Base-by-base conservation (phyloP, 2,888 invertebrate genomes). In the Periphyllus acericola region DNA sequence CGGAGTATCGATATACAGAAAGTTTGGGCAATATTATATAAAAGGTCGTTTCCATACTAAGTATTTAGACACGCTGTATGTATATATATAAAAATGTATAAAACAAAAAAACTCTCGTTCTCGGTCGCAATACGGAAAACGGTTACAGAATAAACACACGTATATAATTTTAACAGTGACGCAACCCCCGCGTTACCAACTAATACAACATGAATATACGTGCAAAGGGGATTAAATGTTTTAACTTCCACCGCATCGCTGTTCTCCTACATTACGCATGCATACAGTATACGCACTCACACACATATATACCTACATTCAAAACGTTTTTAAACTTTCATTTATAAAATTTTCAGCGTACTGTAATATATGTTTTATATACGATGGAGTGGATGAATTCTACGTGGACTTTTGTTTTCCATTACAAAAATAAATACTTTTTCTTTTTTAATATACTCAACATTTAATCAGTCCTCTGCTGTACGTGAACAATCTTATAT, bases 191-290 rank as follows among this genome's bases (percentile, higher is more conserved):
- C 25, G 21, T 60, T 14, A 46, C 60, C 60, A 25, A 68, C 29
- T 29, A 68, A 68, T 68, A 68, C 29, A 25, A n/a, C 25, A 9
- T 68, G 29, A 8, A 25, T 25, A 32, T 52, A 52, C 32, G 32
- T 21, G 52, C 52, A 8, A 55, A 36, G n/a, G 36, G 80, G 80
- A 80, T 80, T 80, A 60, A 60, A 66, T 25, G 80, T 60, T 80
- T 66, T 60, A 80, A 55, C n/a, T 80, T 60, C 36, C n/a, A n/a
- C n/a, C 36, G 36, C 9, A 60, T 66, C 66, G 36, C 36, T 80
- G 36, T 66, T 80, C 36, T 17, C n/a, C 60, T 36, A 1, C 8
- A 25, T 4, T n/a, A 68, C 60, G n/a, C 60, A 6, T 66, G 25
- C 21, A 46, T 17, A 29, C 46, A 11, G 72, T 36, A 14, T 32